Base-by-base conservation (phyloP, 2,888 invertebrate species). In the Melipona beecheii region DNA sequence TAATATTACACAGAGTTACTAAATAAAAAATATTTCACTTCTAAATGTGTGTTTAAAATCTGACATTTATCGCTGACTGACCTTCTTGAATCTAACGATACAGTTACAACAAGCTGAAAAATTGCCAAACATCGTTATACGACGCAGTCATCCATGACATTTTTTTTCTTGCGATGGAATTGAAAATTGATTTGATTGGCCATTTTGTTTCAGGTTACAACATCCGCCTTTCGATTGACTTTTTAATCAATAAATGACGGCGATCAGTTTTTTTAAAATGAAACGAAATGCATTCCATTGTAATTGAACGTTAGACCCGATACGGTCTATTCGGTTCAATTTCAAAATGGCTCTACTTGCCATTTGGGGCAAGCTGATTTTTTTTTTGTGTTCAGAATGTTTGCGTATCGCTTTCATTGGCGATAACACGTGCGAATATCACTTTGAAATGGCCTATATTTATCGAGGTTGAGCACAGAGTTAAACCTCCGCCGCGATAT, bases 401-500 rank as follows among this genome's bases (percentile, higher is more conserved):
- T 73, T 36, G 31, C 27, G 13, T 27, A 19, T 60, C 4, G 24
- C 4, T 49, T 64, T 52, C n/a, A 19, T 21, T 19, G n/a, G 13
- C 31, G 21, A 49, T 62, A 21, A n/a, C 24, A 31, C 21, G 60
- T 19, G 27, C 52, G 43, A 69, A 64, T 71, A 76, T 56, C 43
- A 21, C 24, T 64, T 27, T n/a, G 70, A 60, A 79, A 71, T 21
- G 31, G n/a, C 15, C 73, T 43, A 76, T 60, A 80, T 83, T 50
- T 80, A 56, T 43, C 50, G 76, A 72, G 49, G 19, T 17, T 13
- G 49, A 43, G 56, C 36, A 36, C n/a, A n/a, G 64, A 68, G 54
- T 76, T 78, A 71, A 85, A 72, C 76, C 69, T 24, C 1, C 11
- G 24, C 69, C 72, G 66, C 60, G 69, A 81, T 81, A 58, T 65